Evolutionary conservation across 1,140 invertebrate species (phyloP), one percentile per base, ranked within the genome.

Genomic region (Asobara japonica): DNA sequence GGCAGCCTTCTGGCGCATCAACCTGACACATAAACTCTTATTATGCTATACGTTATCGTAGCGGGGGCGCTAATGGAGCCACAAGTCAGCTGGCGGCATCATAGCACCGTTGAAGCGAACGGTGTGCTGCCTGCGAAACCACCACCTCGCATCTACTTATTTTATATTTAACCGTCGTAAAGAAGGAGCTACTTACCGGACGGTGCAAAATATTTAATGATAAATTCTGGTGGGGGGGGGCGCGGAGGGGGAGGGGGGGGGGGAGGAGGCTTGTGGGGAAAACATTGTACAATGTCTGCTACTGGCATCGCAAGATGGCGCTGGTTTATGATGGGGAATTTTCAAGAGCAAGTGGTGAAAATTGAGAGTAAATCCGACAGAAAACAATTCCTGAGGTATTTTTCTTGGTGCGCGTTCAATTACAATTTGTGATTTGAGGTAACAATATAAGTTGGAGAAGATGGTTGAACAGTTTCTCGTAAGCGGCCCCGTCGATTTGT

Each of bases 1-100:
- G 80, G 83, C 79, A 83, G 80, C 79, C 81, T 86, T 84, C 80
- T 80, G 80, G 81, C 83, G 83, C 85, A 87, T 86, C 84, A 87
- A 86, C 81, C 84, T 87, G 83, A 85, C 83, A 87, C 84, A 87
- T 87, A 87, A 87, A 87, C 84, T 87, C 85, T 87, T 87, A 87
- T 87, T 87, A 87, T 86, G 78, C 84, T 86, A 87, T 87, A 86
- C 83, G 83, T 87, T 85, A 85, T 72, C 60, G 64, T 68, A 76
- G 79, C 81, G 79, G 79, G 82, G 80, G 83, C 80, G 84, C 83
- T 87, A 87, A 87, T 87, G 85, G 86, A 87, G 84, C 85, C 83
- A 87, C 85, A 87, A 87, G 86, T 87, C 85, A 87, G 83, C 78
- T 51, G 41, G 60, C 36, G 71, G 73, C 78, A 80, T 80, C 79